Percentiles rank a stretch among this genome's conserved stretches.
Conservation (phyloP, 23 tunicate genomes). For the Halocynthia roretzi region DNA sequence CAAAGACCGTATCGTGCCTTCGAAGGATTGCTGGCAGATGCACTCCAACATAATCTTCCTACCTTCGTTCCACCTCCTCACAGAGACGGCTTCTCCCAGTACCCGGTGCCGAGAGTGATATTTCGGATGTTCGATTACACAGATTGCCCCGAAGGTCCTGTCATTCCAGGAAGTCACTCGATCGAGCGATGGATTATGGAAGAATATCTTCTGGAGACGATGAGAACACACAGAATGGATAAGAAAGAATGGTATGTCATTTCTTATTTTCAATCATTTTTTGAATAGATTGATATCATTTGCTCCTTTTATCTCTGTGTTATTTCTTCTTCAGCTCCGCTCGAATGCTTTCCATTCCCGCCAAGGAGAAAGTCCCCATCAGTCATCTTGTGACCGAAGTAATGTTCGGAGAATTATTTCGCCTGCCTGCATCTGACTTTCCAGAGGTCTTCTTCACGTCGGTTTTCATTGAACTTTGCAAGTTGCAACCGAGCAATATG, state of each 20-base stretch:
- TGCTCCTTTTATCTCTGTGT: background rate
- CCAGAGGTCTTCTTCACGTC: constrained; percentile 70
- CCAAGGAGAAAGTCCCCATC: constrained; percentile 64
- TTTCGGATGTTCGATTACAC: constrained; percentile 96
- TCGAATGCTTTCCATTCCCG: constrained; percentile 47
- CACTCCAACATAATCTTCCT: constrained; percentile 82
- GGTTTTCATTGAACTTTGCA: constrained; percentile 91
- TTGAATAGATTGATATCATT: background rate
- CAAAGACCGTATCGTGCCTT: constrained; percentile 87
- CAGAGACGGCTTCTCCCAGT: constrained; percentile 45
- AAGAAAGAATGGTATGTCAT: constrained; percentile 72
- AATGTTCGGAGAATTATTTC: constrained; percentile 78
- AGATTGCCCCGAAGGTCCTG: constrained; percentile 90
- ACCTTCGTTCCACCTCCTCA: constrained; percentile 87
- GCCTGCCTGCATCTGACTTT: constrained; percentile 63
- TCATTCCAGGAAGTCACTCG: constrained; percentile 86
- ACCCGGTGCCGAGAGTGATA: constrained; percentile 75
- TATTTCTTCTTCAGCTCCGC: constrained; percentile 22
- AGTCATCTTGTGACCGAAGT: constrained; percentile 68
- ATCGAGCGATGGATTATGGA: constrained; percentile 94
- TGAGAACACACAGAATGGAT: constrained; percentile 51
- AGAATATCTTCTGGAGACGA: constrained; percentile 44
- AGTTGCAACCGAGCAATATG: constrained; percentile 82
- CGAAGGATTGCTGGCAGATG: constrained; percentile 63
- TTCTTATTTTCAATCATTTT: background rate